Evolutionary conservation across 2,113 vertebrate genomes (phyloP), one percentile per base, ranked within the genome.

Genomic region (Gorsachius goisagi): DNA sequence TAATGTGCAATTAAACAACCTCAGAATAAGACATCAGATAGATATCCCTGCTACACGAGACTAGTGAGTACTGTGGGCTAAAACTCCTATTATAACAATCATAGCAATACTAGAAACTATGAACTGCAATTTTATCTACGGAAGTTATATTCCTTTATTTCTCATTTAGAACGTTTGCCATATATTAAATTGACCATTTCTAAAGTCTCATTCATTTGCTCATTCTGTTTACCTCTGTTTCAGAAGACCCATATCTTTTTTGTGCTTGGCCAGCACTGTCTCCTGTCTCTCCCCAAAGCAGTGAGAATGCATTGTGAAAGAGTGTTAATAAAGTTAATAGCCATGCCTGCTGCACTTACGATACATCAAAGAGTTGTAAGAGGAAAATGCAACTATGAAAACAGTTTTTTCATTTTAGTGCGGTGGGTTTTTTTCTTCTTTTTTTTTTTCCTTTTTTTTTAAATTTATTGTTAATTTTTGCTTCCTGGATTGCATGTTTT

Each of bases 311-410:
- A 68, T n/a, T 68, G n/a, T 49, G 67, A 92, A 82, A 86, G 64
- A 86, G n/a, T 68, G 8, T 69, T 58, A 95, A 94, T 89, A 78
- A 92, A 93, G 71, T 73, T 69, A 93, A 90, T 77, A 88, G 76
- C 73, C 2, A 3, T 12, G 22, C n/a, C 80, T 4, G 1, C 37
- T 68, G 63, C 63, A 71, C 86, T 95, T 93, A 92, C 72, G 64
- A 83, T 60, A 33, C 78, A 82, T 78, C 62, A 94, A n/a, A n/a
- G 67, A 80, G 45, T 32, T 24, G 15, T 67, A 87, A 77, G 53
- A 67, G 64, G 32, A 74, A 94, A 89, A 89, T 59, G 50, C 33
- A 95, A 55, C 85, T 89, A 78, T 19, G 21, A 78, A 90, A 32
- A 82, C 11, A 91, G 5, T 49, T 93, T 89, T 52, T 91, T 89